A percentile compares a stretch with the other conserved stretches of the same genome.
These are phyloP conservation scores for Melanotaenia trifasciata DNA, from an alignment of 2,797 vertebrate genomes.

Conservation along the genomic window DNA sequence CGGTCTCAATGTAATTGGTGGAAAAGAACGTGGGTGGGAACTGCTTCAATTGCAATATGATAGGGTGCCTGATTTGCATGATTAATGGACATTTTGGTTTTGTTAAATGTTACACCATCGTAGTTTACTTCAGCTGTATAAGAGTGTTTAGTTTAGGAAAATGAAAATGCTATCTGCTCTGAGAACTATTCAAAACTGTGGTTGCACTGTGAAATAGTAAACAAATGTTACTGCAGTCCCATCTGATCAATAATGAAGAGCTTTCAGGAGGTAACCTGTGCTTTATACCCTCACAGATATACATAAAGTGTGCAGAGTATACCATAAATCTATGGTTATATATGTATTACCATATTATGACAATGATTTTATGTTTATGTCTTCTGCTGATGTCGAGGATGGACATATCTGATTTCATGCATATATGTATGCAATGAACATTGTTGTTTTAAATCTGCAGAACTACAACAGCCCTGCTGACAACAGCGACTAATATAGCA, in stretches of 20 bases:
- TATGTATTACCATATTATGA: background rate
- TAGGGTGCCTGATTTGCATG: slow-evolving; percentile 32
- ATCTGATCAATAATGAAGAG: slow-evolving; percentile 1
- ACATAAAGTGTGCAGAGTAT: background rate
- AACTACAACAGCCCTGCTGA: background rate
- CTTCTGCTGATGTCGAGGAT: no score
- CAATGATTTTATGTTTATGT: background rate
- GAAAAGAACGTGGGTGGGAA: slow-evolving; percentile 44
- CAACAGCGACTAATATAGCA: background rate
- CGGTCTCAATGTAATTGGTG: slow-evolving; percentile 42
- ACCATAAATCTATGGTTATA: background rate
- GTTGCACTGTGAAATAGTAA: background rate
- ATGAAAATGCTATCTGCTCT: background rate
- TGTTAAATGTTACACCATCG: background rate
- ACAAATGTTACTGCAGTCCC: slow-evolving; percentile 6
- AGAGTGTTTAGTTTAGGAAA: background rate
- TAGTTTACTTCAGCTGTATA: background rate
- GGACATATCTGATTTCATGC: background rate
- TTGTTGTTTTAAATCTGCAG: background rate
- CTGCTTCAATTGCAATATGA: slow-evolving; percentile 40
- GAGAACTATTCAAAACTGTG: background rate
- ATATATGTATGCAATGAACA: background rate
- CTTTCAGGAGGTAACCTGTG: background rate
- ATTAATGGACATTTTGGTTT: slow-evolving; percentile 43
- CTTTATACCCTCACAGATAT: background rate